Evolutionary conservation across 2,888 invertebrate species (phyloP).

Genomic region (Mimas tiliae): DNA sequence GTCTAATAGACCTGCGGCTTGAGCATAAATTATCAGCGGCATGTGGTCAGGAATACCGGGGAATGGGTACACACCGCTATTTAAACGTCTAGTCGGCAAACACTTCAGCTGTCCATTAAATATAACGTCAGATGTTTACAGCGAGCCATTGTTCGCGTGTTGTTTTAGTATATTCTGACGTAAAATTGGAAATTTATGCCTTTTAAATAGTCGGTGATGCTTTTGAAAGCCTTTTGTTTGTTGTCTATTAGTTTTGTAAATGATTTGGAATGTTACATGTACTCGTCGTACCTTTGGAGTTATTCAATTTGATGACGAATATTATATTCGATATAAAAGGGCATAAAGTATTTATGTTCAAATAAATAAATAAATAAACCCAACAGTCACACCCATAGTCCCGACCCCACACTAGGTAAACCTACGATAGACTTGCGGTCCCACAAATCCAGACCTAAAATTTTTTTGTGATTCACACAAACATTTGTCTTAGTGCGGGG

Average conservation of each 20-base stretch:
- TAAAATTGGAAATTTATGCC: conserved; percentile 19
- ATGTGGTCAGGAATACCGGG: conserved; percentile 25
- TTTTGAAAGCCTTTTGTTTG: conserved; percentile 1
- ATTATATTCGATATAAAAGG: too few relatives aligned
- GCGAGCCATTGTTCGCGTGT: conserved; percentile 23
- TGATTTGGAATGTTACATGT: neutral
- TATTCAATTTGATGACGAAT: neutral
- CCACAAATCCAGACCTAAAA: too few relatives aligned
- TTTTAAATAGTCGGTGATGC: neutral
- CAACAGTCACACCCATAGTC: too few relatives aligned
- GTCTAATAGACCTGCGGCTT: too few relatives aligned
- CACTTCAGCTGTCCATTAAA: conserved; percentile 26
- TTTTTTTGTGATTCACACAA: too few relatives aligned
- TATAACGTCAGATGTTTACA: conserved; percentile 19
- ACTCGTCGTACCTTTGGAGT: too few relatives aligned
- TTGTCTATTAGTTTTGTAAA: neutral
- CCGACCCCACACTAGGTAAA: too few relatives aligned
- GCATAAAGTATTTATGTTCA: too few relatives aligned
- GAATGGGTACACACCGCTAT: conserved; percentile 37
- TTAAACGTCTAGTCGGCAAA: conserved; percentile 33
- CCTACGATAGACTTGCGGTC: too few relatives aligned
- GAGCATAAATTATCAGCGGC: conserved; percentile 21
- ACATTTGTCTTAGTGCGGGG: too few relatives aligned
- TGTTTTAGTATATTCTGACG: conserved; percentile 21
- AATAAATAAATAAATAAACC: too few relatives aligned